Evolutionary conservation across 1,140 invertebrate species (phyloP).

Genomic region (Cyclina sinensis): DNA sequence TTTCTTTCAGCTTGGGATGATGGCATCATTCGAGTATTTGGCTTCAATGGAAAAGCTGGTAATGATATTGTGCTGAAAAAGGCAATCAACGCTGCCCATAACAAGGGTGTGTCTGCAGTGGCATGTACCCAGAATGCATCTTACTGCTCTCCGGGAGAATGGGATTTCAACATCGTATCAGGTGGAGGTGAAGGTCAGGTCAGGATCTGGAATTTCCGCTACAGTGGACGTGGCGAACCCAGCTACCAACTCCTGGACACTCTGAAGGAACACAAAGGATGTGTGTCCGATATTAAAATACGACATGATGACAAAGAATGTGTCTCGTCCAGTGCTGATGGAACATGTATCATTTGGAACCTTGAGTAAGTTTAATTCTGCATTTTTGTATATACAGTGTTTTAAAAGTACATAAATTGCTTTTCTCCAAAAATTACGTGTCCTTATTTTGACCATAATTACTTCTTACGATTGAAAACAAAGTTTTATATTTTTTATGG

Average conservation of each 20-base stretch:
- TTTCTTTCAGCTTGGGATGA: conserved; percentile 92
- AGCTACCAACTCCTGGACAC: conserved; percentile 84
- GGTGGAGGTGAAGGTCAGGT: conserved; percentile 95
- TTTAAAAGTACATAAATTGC: too few relatives aligned
- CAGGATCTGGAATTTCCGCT: conserved; percentile 76
- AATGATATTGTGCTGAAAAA: conserved; percentile 57
- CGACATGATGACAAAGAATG: conserved; percentile 92
- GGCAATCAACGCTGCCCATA: conserved; percentile 91
- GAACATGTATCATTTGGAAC: conserved; percentile 97
- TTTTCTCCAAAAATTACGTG: too few relatives aligned
- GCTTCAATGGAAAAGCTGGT: conserved; percentile 68
- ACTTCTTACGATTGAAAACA: too few relatives aligned
- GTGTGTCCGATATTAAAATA: conserved; percentile 93
- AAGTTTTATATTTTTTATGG: too few relatives aligned
- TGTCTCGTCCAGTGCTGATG: conserved; percentile 95
- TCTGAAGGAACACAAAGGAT: conserved; percentile 96
- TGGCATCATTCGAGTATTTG: conserved; percentile 90
- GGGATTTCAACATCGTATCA: conserved; percentile 90
- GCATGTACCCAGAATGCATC: conserved; percentile 91
- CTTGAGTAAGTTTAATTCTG: conserved; percentile 88
- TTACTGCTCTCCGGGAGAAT: conserved; percentile 15
- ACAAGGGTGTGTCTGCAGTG: conserved; percentile 94
- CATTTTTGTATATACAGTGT: too few relatives aligned
- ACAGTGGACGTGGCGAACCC: conserved; percentile 61
- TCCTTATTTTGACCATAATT: too few relatives aligned